Evolutionary conservation across 2,888 invertebrate genomes (phyloP), one percentile per base, ranked within the genome.

Genomic region (Drosophila yooni): DNA sequence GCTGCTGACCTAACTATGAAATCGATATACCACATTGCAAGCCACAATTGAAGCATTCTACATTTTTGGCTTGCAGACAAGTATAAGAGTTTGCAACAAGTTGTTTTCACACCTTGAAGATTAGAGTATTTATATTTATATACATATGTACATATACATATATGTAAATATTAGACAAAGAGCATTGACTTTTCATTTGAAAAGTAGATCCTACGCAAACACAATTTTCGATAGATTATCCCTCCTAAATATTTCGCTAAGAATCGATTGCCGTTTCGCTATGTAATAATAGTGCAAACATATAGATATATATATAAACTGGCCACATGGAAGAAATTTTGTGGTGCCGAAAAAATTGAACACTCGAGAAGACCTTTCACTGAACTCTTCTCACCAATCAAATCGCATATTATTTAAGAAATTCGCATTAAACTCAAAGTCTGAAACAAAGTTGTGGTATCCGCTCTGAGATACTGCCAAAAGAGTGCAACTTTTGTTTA

Each of bases 11-110:
- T 40, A 51, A 54, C 13, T 54, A 33, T 13, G 5, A 33, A 79
- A 80, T 79, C 79, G 52, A 79, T 79, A 73, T 25, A 5, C 8
- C 13, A 29, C 18, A 10, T 29, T 25, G 43, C 27, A 31, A 61
- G 10, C 10, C 10, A 25, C 18, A 6, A 2, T 36, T 33, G 10
- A 18, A 40, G 7, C 25, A 46, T 25, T 25, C 25, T 25, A 7
- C 15, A 25, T 8, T 27, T 59, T 62, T n/a, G 40, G 52, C 11
- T 36, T 2, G 2, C 7, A 33, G 15, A 38, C 7, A n/a, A 36
- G 18, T 7, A 2, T 15, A 15, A 4, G 46, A 8, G 25, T 21
- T 40, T 13, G 66, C 53, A 61, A 54, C 51, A 61, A 53, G 62
- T 62, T 38, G 15, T 13, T 50, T 6, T 64, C 13, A 34, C 36